Evolutionary conservation across 2,113 vertebrate genomes (phyloP), one percentile per base, ranked within the genome.

Genomic region (Dunckerocampus dactyliophorus): DNA sequence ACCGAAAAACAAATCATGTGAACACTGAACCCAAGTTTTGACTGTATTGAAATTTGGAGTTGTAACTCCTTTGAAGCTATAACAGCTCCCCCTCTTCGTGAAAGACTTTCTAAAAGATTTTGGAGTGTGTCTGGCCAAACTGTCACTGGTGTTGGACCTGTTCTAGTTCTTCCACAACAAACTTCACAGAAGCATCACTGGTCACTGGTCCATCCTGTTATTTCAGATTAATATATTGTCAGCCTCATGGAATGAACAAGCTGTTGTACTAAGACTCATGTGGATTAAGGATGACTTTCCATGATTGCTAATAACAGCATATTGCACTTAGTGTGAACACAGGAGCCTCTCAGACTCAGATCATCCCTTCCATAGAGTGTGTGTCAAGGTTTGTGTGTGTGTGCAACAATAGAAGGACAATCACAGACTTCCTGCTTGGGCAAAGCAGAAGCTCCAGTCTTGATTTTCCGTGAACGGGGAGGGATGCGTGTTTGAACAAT

Each of bases 381-480:
- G 17, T 28, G 14, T n/a, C 20, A 8, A 34, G 14, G 57, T 62
- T 48, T 71, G 70, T 75, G 37, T 31, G 51, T 45, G 48, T 16
- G n/a, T 34, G 22, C 76, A 47, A 62, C 65, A 81, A 86, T 87
- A 80, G 61, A 63, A 65, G 54, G 19, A 62, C 72, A 82, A 80
- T 88, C 82, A 86, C 77, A 68, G 80, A 84, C 77, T 83, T 88
- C 82, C 86, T 82, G 77, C 74, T 69, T 12, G 37, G 6, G 73
- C 22, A 60, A 31, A 76, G 48, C 21, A 69, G 68, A 62, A 71
- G 75, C 75, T 73, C 72, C 58, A 59, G 87, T 82, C 82, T 89
- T 89, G 89, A 92, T 92, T 90, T 90, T n/a, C 73, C 58, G 65
- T 83, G 85, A 88, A 88, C 80, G 70, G 85, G 54, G 16, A 60